Percentiles rank a stretch among this genome's conserved stretches.
Evolutionary conservation across 2,888 invertebrate genomes (phyloP).

Genomic region (Spodoptera exigua): DNA sequence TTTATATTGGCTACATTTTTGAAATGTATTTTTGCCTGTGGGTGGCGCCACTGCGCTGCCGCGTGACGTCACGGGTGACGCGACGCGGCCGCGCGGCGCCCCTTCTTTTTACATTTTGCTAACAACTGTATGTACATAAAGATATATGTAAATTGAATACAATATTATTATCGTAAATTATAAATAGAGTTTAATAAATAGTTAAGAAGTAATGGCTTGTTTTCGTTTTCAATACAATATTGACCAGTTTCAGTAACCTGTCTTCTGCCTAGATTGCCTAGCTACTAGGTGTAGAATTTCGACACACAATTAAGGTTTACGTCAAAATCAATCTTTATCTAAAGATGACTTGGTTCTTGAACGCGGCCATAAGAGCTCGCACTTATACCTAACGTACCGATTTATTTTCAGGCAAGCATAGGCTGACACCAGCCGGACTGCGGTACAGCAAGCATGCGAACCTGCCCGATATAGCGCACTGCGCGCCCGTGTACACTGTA

Average conservation of each 20-base stretch:
- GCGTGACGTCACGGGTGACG: constrained; percentile 13
- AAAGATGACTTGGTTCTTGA: no score
- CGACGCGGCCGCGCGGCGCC: constrained; percentile 13
- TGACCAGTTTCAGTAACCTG: neutral
- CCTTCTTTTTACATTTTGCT: constrained; percentile 82
- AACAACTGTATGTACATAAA: constrained; percentile 84
- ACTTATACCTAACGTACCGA: no score
- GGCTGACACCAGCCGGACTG: no score
- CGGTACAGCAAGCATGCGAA: no score
- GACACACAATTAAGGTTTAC: no score
- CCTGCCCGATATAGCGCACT: no score
- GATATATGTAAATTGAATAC: constrained; percentile 85
- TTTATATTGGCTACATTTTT: constrained; percentile 75
- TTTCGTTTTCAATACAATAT: constrained; percentile 56
- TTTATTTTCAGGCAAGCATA: no score
- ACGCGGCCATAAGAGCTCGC: no score
- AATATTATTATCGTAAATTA: constrained; percentile 79
- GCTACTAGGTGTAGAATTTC: no score
- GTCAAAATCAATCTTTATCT: no score
- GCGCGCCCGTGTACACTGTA: no score
- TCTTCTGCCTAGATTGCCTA: no score
- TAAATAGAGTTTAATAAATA: constrained; percentile 87
- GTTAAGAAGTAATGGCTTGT: constrained; percentile 73
- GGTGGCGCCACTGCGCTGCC: constrained; percentile 36
- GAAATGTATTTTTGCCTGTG: constrained; percentile 67